Evolutionary conservation across 2,888 invertebrate genomes (phyloP), one percentile per base, ranked within the genome.

Genomic region (Meganola albula): DNA sequence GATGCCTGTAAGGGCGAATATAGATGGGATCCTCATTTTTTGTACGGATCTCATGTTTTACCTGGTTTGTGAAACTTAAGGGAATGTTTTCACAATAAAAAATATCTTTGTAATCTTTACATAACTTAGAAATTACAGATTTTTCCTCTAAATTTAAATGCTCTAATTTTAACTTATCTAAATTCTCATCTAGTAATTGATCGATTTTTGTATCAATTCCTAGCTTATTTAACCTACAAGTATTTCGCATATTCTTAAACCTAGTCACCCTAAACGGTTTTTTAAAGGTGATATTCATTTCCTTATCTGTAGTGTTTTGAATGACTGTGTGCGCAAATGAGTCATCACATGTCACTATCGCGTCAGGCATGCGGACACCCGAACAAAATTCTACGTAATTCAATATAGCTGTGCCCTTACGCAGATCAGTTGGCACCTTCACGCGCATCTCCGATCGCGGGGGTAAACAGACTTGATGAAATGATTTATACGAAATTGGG

Each of bases 31-130:
- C 16, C 6, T 16, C 16, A 10, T 27, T 16, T 24, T 5, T 16
- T 4, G 16, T 14, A 4, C 38, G 37, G n/a, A 74, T 69, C 33
- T 56, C 36, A 24, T 69, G 67, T 34, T 46, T 49, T 4, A 62
- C 38, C n/a, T 39, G 5, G 30, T 54, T 44, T 13, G 55, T 51
- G 13, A 37, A 39, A 3, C 45, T 36, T 14, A 62, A 36, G 0
- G 45, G 40, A 13, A 55, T 36, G 12, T 47, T 37, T 12, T 57
- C 58, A 10, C 35, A 39, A 32, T 55, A 44, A 37, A 63, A 58
- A 28, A 62, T 48, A 26, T 62, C 53, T n/a, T 38, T 27, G 42
- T 40, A 58, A 39, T 58, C 33, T 4, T 27, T 22, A 22, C 50
- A 47, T 10, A 56, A 25, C 27, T 44, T 31, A 20, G 27, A 13